Conservation (phyloP, 2,797 vertebrate species). For the Danio aesculapii region DNA sequence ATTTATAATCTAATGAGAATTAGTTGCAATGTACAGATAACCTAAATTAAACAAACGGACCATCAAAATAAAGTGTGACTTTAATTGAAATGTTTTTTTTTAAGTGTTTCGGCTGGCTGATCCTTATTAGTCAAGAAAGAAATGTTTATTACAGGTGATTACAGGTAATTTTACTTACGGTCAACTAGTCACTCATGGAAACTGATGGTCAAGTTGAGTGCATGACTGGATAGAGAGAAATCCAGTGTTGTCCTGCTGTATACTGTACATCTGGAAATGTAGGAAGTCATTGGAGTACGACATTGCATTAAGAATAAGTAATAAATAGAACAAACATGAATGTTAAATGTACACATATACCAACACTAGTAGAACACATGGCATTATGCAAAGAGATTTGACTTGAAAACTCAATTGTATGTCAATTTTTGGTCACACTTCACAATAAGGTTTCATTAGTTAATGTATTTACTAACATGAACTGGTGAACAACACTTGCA, state of each 20-base stretch:
- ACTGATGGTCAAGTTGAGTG: neutral
- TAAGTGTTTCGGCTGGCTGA: neutral
- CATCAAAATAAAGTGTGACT: too few species aligned
- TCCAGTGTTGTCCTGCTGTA: neutral
- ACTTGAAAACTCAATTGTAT: too few species aligned
- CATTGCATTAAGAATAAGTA: neutral
- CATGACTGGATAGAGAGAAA: neutral
- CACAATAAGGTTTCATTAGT: too few species aligned
- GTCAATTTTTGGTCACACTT: too few species aligned
- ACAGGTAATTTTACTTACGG: neutral
- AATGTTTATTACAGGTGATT: conserved; percentile 1
- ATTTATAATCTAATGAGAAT: too few species aligned
- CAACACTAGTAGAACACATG: neutral
- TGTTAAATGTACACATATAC: neutral
- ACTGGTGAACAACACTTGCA: too few species aligned
- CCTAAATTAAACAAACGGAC: too few species aligned
- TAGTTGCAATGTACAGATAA: too few species aligned
- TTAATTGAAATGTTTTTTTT: too few species aligned
- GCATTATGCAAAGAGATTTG: too few species aligned
- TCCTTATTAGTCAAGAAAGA: neutral
- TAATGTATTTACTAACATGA: too few species aligned
- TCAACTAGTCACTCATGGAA: neutral
- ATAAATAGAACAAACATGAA: conserved; percentile 8
- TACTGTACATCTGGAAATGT: neutral
- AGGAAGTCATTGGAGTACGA: neutral